Base-by-base conservation (phyloP, 2,888 invertebrate genomes). In the Helobdella robusta region DNA sequence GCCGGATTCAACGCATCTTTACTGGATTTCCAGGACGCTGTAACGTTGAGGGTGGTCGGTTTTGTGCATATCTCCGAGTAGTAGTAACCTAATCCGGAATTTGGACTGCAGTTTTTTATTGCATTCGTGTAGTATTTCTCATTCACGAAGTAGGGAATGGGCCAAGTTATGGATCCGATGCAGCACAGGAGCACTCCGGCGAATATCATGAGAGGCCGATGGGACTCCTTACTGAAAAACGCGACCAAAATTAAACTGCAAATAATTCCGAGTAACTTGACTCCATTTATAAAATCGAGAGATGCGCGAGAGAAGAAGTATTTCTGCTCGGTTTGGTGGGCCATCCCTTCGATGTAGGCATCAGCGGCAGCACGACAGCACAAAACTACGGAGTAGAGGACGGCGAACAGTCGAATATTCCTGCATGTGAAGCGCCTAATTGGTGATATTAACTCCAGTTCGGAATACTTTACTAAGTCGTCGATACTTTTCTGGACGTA, bases 141-240 rank as follows among this genome's bases (percentile, higher is more conserved):
- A 34, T 62, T 50, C n/a, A 66, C 32, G 30, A 64, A 66, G 50
- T 56, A 66, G 8, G 66, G 66, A 2, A 61, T 40, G 8, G 66
- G 52, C 66, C 66, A 66, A 28, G 64, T 11, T 11, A 66, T 58
- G 36, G 46, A 34, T 2, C 66, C 66, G 32, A 66, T 25, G 25
- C 46, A 25, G 2, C 54, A 40, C 2, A 66, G 5, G 20, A 54
- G 28, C 11, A 64, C 46, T 2, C 66, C 66, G 46, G 44, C 25
- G 35, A 56, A 32, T 4, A 66, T 59, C 44, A 66, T 18, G 25
- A 66, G 46, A 23, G 66, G 66, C 25, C 52, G 44, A 25, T 66
- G 63, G 20, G 63, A 56, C 6, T 40, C 34, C 18, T 40, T 52
- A 18, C 44, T 50, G 20, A 59, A 61, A 30, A 66, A 50, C 8